Conservation (phyloP, 2,797 vertebrate species). For the Esox lucius region DNA sequence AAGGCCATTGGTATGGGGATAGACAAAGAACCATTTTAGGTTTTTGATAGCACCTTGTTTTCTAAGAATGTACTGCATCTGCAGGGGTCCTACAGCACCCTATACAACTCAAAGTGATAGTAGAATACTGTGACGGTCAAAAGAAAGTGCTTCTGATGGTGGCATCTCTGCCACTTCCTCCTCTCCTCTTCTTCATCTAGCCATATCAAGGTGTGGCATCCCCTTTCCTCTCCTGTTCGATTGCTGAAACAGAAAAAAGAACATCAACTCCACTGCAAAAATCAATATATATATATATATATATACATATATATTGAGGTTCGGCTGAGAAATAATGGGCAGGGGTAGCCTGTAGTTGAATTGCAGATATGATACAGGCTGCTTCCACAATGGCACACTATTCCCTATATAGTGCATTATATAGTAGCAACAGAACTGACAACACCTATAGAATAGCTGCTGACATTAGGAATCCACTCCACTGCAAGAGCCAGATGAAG, state of each 20-base stretch:
- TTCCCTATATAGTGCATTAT: not conserved
- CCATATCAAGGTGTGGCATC: conserved; percentile 77
- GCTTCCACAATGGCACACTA: not conserved
- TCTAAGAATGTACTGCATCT: conserved; percentile 46
- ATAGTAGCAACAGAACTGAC: conserved; percentile 31
- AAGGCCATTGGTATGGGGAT: too few species aligned
- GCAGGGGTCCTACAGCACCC: conserved; percentile 59
- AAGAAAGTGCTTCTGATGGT: conserved; percentile 73
- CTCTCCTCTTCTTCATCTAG: conserved; percentile 46
- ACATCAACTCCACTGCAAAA: conserved; percentile 4
- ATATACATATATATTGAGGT: not conserved
- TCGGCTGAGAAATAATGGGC: not conserved
- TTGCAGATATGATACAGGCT: not conserved
- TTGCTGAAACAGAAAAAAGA: conserved; percentile 64
- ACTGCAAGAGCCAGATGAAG: not conserved
- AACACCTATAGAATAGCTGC: conserved; percentile 21
- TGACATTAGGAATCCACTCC: conserved; percentile 28
- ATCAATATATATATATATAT: too few species aligned
- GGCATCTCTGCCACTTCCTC: conserved; percentile 64
- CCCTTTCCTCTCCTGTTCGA: conserved; percentile 82
- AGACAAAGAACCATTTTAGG: conserved; percentile 50
- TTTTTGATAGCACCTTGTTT: conserved; percentile 43
- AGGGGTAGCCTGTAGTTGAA: not conserved
- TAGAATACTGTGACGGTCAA: conserved; percentile 70
- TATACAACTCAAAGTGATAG: conserved; percentile 63